Evolutionary conservation across 2,888 invertebrate genomes (phyloP), one percentile per base, ranked within the genome.

Genomic region (Flexamia atlantica): DNA sequence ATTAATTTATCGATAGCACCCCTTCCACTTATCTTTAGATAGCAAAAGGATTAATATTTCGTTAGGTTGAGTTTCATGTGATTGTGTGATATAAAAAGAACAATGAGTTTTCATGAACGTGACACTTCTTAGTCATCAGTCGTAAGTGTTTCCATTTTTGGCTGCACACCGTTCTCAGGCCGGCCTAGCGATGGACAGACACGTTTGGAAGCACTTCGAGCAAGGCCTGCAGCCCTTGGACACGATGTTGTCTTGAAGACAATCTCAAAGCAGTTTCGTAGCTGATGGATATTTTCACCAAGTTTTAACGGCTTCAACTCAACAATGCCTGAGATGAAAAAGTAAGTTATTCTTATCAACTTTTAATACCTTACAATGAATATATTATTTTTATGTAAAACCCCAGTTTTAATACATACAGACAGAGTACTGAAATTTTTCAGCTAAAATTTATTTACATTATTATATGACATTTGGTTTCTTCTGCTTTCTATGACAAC

Each of bases 51-150:
- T 64, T 64, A 64, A 57, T 64, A 64, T 64, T 23, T 57, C 12
- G 14, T 10, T 12, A 30, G 30, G 2, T 64, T 4, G 30, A 23
- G 3, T 64, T 57, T 12, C 57, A 20, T 23, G 12, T 28, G 64
- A 64, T 5, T 64, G 17, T 30, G 12, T 25, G 64, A 25, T 64
- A 64, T 64, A 64, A 64, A 64, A 28, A 64, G 64, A 14, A 28
- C 28, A 64, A 14, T 20, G 1, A 9, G 12, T 64, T 14, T 64
- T 64, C 64, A 14, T 28, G 4, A 28, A 64, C 28, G 10, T 30
- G 60, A 20, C 25, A 2, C 28, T 28, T 25, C 64, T 64, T 64
- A 17, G 64, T 64, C 2, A 28, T 64, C 28, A 14, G 30, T 28
- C 14, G 64, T 9, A 5, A 28, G 28, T 28, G 14, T 10, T 28